These are phyloP conservation scores for Stenolophus ochropezus DNA, from an alignment of 2,888 invertebrate species.

Conservation along the genomic window DNA sequence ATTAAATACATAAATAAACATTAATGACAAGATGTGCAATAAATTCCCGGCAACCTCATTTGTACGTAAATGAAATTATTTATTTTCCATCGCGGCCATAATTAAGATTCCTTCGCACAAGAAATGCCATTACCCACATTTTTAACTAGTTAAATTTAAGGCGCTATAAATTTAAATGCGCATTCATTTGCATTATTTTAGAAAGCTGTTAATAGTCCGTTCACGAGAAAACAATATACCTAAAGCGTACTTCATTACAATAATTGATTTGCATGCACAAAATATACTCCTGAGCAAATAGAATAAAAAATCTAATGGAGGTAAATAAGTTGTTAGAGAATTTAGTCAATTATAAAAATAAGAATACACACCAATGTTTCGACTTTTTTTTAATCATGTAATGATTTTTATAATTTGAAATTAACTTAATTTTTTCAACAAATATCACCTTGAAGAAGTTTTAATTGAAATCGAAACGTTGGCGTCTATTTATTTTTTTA, in stretches of 20 bases:
- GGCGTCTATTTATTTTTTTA: too few species aligned
- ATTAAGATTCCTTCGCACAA: slow-evolving; percentile 5
- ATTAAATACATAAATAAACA: slow-evolving; percentile 51
- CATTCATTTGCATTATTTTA: slow-evolving; percentile 40
- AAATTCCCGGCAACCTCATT: slow-evolving; percentile 39
- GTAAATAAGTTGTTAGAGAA: too few species aligned
- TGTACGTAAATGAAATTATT: slow-evolving; percentile 41
- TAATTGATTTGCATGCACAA: neutral
- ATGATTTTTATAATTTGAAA: too few species aligned
- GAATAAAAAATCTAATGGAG: too few species aligned
- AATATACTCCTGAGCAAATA: too few species aligned
- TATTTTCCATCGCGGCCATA: slow-evolving; percentile 17
- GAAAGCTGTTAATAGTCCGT: neutral
- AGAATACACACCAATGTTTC: too few species aligned
- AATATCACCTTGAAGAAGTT: too few species aligned
- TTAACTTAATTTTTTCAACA: too few species aligned
- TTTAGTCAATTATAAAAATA: too few species aligned
- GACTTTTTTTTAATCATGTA: too few species aligned
- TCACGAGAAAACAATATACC: neutral
- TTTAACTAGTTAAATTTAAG: slow-evolving; percentile 29
- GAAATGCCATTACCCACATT: slow-evolving; percentile 9
- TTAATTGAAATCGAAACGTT: too few species aligned
- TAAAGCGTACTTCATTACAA: neutral
- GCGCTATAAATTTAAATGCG: slow-evolving; percentile 26
- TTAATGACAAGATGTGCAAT: slow-evolving; percentile 45